Evolutionary conservation across 2,888 invertebrate genomes (phyloP).

Genomic region (Actias luna): DNA sequence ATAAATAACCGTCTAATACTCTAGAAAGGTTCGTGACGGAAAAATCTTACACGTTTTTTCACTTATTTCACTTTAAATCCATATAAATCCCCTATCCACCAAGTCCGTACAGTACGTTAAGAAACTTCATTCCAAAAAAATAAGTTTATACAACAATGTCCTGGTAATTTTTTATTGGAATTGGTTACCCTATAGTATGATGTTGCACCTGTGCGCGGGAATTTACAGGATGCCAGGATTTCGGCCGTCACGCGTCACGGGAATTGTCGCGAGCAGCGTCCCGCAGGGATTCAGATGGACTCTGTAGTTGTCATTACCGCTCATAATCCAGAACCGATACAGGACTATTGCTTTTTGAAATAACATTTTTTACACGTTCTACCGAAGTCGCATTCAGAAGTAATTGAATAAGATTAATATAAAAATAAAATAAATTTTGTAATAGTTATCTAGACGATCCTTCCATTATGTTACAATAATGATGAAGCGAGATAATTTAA

Average conservation of each 20-base stretch:
- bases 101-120: no score
- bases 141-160: neutral
- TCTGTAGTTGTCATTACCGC: slow-evolving; percentile 36
- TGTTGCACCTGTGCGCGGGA: slow-evolving; percentile 44
- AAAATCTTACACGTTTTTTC: no score
- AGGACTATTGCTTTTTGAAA: slow-evolving; percentile 29
- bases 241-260: slow-evolving; percentile 36
- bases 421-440: neutral
- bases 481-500: neutral
- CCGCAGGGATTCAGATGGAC: slow-evolving; percentile 56
- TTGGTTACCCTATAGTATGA: neutral
- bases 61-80: no score
- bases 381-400: slow-evolving; percentile 9
- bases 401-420: slow-evolving; percentile 10
- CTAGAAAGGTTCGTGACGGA: no score
- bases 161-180: neutral
- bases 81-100: no score
- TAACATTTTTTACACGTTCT: slow-evolving; percentile 32
- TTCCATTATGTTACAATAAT: neutral
- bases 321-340: slow-evolving; percentile 36
- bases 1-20: no score
- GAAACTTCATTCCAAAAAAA: neutral
- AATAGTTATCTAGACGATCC: neutral
- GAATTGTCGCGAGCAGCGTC: slow-evolving; percentile 42
- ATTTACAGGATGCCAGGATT: slow-evolving; percentile 15